Base-by-base conservation (phyloP, 2,888 invertebrate genomes). In the Rhogogaster chlorosoma region DNA sequence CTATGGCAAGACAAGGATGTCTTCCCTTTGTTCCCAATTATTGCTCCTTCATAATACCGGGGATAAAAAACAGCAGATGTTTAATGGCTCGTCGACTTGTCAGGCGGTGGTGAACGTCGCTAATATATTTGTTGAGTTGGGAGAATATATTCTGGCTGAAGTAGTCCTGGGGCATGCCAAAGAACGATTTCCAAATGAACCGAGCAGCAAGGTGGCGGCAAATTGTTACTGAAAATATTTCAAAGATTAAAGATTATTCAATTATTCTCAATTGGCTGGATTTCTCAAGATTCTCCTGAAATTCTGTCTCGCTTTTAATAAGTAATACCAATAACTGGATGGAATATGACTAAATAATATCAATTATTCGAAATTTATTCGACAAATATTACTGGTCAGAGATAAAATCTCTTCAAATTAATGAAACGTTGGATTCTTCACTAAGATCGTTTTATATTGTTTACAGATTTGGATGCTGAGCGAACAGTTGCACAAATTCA, bases 1-100 rank as follows among this genome's bases (percentile, higher is more conserved):
- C 84, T 98, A 98, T 92, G 99, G 99, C 0, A 97, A 98, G 93
- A 96, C 96, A 0, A 97, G 98, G 93, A 96, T 98, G 95, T 96
- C 97, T 0, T 96, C 97, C 0, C 94, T 98, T 53, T 96, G 96
- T 92, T 96, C 97, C 80, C 98, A 98, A 92, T 93, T 98, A 18
- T 94, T 98, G 61, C 94, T 98, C 0, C 96, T 97, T 89, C 94
- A 97, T 29, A 97, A 97, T 91, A 96, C 97, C 7, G 96, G 97
- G 92, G 94, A 95, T 86, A 92, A 93, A 70, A 92, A 93, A 42
- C 92, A 93, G 70, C 94, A 94, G 88, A 94, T 94, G 90, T 95
- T 95, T 87, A 96, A 96, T 88, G 96, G 96, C 0, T 96, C 97
- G 88, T 95, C 96, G 15, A 95, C 96, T 18, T 96, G 97, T 90